Evolutionary conservation across 1,140 invertebrate species (phyloP).

Genomic region (Dendroctonus valens): DNA sequence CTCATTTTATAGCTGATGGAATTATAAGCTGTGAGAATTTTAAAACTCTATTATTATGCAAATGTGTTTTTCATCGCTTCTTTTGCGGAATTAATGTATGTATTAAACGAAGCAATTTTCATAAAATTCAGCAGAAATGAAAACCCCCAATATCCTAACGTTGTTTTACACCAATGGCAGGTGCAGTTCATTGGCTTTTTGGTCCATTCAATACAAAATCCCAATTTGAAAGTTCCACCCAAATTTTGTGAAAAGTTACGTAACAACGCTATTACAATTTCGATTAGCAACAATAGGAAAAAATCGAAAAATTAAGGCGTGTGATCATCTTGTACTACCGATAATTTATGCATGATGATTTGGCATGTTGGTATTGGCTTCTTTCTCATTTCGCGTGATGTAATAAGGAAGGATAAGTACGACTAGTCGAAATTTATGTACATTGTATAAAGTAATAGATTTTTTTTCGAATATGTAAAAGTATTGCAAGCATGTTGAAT

Average conservation of each 20-base stretch:
- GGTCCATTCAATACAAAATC: too few species aligned
- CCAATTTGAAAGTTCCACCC: too few species aligned
- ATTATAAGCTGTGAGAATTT: too few species aligned
- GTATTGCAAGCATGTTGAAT: constrained; percentile 3
- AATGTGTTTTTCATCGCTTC: too few species aligned
- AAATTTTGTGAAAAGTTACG: background rate
- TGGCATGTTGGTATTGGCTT: constrained; percentile 12
- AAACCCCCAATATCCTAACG: too few species aligned
- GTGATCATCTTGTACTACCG: constrained; percentile 2
- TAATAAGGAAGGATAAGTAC: constrained; percentile 2
- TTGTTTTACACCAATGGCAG: too few species aligned
- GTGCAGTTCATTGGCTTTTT: too few species aligned
- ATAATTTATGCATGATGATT: constrained; percentile 16
- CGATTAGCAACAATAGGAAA: constrained; percentile 6
- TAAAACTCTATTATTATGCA: too few species aligned
- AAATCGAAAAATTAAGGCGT: background rate
- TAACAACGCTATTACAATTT: background rate
- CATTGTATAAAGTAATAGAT: constrained; percentile 11
- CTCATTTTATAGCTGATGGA: too few species aligned
- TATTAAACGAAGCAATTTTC: too few species aligned
- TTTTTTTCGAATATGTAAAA: constrained; percentile 9
- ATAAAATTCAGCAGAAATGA: too few species aligned
- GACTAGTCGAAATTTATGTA: constrained; percentile 4
- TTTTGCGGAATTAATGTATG: too few species aligned
- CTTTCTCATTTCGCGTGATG: constrained; percentile 9